Evolutionary conservation across 2,797 vertebrate species (phyloP).

Genomic region (Gymnoscopelus microlampas): DNA sequence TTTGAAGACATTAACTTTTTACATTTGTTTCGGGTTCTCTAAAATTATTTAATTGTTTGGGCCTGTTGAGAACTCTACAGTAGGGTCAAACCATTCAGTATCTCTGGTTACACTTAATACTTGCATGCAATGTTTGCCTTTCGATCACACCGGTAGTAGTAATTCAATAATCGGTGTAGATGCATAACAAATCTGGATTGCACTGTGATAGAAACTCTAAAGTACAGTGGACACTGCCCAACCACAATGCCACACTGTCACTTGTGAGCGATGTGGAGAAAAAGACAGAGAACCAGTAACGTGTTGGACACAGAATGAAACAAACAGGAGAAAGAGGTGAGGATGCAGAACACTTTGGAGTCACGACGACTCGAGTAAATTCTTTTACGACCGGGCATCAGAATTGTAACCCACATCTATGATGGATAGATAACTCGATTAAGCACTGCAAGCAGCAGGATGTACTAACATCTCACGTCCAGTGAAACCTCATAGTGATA

Average conservation of each 20-base stretch:
- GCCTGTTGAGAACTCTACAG: too few relatives aligned
- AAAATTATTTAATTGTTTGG: too few relatives aligned
- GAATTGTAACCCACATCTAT: slow-evolving; percentile 12
- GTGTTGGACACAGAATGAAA: too few relatives aligned
- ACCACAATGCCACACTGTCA: too few relatives aligned
- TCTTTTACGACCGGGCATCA: neutral
- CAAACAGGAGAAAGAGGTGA: too few relatives aligned
- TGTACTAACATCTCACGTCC: neutral
- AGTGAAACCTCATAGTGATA: slow-evolving; percentile 40
- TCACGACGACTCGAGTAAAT: neutral
- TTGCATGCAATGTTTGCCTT: neutral
- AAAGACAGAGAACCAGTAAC: too few relatives aligned
- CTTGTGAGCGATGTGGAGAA: too few relatives aligned
- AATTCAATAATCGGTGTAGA: neutral
- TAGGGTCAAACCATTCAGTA: neutral
- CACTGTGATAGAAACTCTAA: neutral
- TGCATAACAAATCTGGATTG: neutral
- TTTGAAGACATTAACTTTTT: too few relatives aligned
- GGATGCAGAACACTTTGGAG: too few relatives aligned
- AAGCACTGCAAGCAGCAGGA: too few relatives aligned
- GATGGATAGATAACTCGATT: neutral
- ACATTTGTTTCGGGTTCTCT: too few relatives aligned
- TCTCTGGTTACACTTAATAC: neutral
- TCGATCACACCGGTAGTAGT: neutral
- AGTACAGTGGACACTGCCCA: neutral